Conservation (phyloP, 2,797 vertebrate species). For the Rallus crepitans region DNA sequence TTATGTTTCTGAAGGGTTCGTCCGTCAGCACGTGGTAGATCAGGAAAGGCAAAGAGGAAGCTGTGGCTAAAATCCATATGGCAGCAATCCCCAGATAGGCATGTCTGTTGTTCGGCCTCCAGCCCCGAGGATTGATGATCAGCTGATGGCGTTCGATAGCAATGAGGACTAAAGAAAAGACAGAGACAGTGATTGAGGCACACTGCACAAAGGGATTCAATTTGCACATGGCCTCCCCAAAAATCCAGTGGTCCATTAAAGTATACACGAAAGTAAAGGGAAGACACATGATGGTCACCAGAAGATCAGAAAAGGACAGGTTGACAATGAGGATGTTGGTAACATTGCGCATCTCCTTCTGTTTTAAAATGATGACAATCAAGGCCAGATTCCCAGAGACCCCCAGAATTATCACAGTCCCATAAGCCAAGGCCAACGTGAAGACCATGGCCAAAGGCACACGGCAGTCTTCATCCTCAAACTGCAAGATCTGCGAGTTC, state of each 20-base stretch:
- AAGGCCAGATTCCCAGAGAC: conserved; percentile 86
- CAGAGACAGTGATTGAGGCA: conserved; percentile 86
- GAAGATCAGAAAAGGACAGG: conserved; percentile 87
- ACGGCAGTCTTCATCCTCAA: conserved; percentile 77
- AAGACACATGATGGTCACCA: conserved; percentile 87
- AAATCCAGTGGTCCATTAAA: conserved; percentile 91
- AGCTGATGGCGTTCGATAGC: conserved; percentile 88
- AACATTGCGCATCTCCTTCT: conserved; percentile 89
- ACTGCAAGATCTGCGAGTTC: conserved; percentile 62
- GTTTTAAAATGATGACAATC: conserved; percentile 86
- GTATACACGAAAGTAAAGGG: conserved; percentile 91
- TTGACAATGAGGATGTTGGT: conserved; percentile 91
- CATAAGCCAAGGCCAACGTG: conserved; percentile 85
- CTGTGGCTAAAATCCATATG: conserved; percentile 85
- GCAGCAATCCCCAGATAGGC: conserved; percentile 84
- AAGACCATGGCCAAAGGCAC: conserved; percentile 84
- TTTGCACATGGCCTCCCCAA: conserved; percentile 89
- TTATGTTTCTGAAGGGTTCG: conserved; percentile 84
- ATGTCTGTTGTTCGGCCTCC: conserved; percentile 86
- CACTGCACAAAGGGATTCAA: conserved; percentile 88
- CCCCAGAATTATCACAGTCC: conserved; percentile 86
- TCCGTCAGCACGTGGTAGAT: conserved; percentile 84
- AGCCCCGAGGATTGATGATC: conserved; percentile 88
- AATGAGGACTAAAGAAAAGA: conserved; percentile 89
- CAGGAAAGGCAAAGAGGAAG: conserved; percentile 85